These are phyloP conservation scores for Calameuta pallipes DNA, from an alignment of 2,888 invertebrate species.

Conservation along the genomic window DNA sequence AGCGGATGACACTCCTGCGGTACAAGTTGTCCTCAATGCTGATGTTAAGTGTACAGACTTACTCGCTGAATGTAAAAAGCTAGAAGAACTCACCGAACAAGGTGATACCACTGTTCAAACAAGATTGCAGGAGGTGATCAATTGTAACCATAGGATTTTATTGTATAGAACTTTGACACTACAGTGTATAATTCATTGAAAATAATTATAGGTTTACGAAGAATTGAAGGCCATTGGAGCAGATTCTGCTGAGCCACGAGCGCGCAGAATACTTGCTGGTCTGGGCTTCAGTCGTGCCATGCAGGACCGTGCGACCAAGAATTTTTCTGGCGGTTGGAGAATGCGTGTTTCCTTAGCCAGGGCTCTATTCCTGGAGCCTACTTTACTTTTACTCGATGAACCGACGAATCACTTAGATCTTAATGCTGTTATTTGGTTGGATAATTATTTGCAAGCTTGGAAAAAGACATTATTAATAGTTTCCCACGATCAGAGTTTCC, in stretches of 20 bases:
- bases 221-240: conserved; percentile 97
- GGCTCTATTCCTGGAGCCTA: conserved; percentile 97
- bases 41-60: conserved; percentile 89
- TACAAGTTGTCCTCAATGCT: conserved; percentile 92
- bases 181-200: background rate
- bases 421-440: conserved; percentile 99
- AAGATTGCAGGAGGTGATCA: conserved; percentile 79
- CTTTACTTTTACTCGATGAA: conserved; percentile 96
- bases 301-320: conserved; percentile 91
- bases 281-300: conserved; percentile 90
- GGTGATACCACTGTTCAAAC: conserved; percentile 82
- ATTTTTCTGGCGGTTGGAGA: conserved; percentile 96
- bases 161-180: background rate
- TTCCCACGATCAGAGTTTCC: conserved; percentile 99
- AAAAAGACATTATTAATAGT: conserved; percentile 98
- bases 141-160: background rate
- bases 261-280: conserved; percentile 96
- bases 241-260: conserved; percentile 97
- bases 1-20: conserved; percentile 93
- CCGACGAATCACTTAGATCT: conserved; percentile 99
- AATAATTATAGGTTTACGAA: conserved; percentile 78
- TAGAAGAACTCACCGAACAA: conserved; percentile 80
- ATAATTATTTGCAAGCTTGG: conserved; percentile 98
- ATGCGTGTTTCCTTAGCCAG: conserved; percentile 98
- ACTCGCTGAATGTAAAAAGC: conserved; percentile 83